phyloP scores from a whole-genome alignment of 2,113 vertebrate species.

The Aspidoscelis tigris region DNA sequence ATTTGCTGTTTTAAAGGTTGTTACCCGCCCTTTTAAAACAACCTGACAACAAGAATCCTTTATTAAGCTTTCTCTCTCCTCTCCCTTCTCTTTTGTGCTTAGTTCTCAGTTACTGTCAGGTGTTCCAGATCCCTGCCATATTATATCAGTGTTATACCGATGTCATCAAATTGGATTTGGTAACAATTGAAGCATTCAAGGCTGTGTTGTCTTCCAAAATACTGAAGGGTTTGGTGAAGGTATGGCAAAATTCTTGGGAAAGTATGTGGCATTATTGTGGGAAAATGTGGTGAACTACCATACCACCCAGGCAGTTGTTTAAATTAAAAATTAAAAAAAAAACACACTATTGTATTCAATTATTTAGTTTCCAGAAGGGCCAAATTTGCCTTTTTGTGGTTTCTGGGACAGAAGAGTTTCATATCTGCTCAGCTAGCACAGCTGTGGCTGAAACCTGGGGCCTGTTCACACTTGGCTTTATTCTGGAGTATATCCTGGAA shows the following conservation, averaged over 20 bases:
- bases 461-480: no score
- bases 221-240: conserved; percentile 82
- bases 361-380: neutral
- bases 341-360: no score
- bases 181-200: conserved; percentile 88
- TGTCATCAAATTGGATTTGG: conserved; percentile 82
- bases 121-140: conserved; percentile 83
- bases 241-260: conserved; percentile 60
- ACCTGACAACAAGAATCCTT: no score
- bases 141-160: conserved; percentile 93
- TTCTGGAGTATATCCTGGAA: no score
- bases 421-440: no score
- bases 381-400: neutral
- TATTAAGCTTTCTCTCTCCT: neutral
- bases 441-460: no score
- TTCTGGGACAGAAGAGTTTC: neutral
- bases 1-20: no score
- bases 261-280: neutral
- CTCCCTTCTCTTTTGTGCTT: neutral
- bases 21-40: no score
- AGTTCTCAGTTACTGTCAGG: conserved; percentile 93
- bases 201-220: conserved; percentile 76
- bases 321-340: no score
- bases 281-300: neutral
- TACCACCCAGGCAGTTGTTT: neutral